Evolutionary conservation across 2,888 invertebrate genomes (phyloP).

Genomic region (Adelognathus sp.): DNA sequence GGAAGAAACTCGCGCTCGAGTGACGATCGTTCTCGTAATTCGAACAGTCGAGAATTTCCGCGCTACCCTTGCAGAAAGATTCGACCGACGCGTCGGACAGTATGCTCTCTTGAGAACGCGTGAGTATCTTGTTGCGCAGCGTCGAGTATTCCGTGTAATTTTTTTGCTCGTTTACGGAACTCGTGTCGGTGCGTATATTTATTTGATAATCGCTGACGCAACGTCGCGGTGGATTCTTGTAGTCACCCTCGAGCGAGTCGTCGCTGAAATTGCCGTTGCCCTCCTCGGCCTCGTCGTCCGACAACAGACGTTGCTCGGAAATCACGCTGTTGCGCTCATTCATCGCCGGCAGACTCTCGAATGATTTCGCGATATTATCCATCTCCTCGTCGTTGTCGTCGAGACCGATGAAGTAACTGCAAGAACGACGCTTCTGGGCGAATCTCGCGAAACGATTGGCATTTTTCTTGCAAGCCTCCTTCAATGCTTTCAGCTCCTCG

Average conservation of each 20-base stretch:
- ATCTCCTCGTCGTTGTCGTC: slow-evolving; percentile 80
- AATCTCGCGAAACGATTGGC: slow-evolving; percentile 81
- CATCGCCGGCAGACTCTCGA: slow-evolving; percentile 77
- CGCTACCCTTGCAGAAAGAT: slow-evolving; percentile 75
- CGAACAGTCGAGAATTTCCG: slow-evolving; percentile 74
- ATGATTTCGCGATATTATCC: slow-evolving; percentile 74
- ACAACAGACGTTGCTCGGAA: slow-evolving; percentile 66
- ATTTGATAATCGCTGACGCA: slow-evolving; percentile 92
- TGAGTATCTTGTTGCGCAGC: slow-evolving; percentile 66
- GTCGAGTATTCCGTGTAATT: slow-evolving; percentile 65
- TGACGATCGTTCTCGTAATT: slow-evolving; percentile 78
- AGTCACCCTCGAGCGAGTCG: slow-evolving; percentile 88
- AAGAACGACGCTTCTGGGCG: slow-evolving; percentile 83
- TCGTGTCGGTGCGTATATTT: slow-evolving; percentile 79
- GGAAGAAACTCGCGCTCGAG: slow-evolving; percentile 90
- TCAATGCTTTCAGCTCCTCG: slow-evolving; percentile 86
- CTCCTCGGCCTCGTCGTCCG: slow-evolving; percentile 74
- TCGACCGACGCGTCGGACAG: slow-evolving; percentile 77
- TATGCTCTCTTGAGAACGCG: slow-evolving; percentile 77
- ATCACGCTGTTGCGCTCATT: slow-evolving; percentile 72
- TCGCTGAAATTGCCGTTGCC: slow-evolving; percentile 90
- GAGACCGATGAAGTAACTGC: slow-evolving; percentile 86
- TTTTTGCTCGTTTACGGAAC: slow-evolving; percentile 65
- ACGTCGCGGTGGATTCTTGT: slow-evolving; percentile 85
- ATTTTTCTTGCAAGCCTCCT: slow-evolving; percentile 73